phyloP scores from a whole-genome alignment of 2,888 invertebrate species.

The Lepidonotus clava region DNA sequence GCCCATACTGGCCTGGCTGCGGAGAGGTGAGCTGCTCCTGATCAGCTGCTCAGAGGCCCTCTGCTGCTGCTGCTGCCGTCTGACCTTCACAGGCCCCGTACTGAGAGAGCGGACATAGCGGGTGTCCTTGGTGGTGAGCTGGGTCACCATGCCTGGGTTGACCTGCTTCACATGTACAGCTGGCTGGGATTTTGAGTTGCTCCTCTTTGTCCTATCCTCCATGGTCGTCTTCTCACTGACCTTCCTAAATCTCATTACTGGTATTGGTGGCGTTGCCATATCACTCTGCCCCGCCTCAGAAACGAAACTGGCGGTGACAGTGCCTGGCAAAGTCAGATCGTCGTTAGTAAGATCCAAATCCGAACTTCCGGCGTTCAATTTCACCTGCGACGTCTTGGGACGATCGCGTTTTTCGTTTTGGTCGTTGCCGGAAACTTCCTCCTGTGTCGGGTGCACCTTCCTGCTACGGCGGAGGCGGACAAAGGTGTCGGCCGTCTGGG shows the following conservation, averaged over 20 bases:
- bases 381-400: too few relatives aligned
- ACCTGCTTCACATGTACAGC: background rate
- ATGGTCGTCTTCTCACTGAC: background rate
- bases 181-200: background rate
- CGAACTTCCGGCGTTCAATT: too few relatives aligned
- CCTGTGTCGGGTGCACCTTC: background rate
- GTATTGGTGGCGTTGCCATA: background rate
- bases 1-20: background rate
- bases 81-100: too few relatives aligned
- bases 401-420: background rate
- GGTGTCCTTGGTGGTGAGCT: background rate
- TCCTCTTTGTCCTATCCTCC: too few relatives aligned
- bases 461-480: background rate
- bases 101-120: background rate
- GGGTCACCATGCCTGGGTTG: background rate
- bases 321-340: too few relatives aligned
- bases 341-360: too few relatives aligned
- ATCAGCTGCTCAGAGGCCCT: background rate
- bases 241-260: too few relatives aligned
- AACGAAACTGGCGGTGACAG: background rate
- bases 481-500: background rate
- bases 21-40: background rate
- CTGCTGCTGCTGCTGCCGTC: background rate
- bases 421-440: background rate
- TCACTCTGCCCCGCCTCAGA: background rate